Conservation (phyloP, 92 coral and sea anemone genomes). For the Umimayanthus chanpuru region DNA sequence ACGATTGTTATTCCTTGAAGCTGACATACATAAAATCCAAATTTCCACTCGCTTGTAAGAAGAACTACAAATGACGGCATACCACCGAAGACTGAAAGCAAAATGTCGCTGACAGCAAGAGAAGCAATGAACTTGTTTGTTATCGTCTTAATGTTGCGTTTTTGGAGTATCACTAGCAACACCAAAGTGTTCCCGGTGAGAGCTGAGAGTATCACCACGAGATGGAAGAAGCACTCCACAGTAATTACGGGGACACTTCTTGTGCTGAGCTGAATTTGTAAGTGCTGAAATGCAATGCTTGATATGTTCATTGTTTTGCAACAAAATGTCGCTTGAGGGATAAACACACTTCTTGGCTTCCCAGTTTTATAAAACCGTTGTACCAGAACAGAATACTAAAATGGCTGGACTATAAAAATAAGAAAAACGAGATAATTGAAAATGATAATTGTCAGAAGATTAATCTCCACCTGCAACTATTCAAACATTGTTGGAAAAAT, state of each 20-base stretch:
- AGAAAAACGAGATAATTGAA: too few relatives aligned
- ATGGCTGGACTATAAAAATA: too few relatives aligned
- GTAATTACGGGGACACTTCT: neutral
- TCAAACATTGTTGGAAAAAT: too few relatives aligned
- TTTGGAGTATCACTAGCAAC: neutral
- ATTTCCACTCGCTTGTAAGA: conserved; percentile 3
- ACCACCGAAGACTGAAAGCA: neutral
- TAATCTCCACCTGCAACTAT: too few relatives aligned
- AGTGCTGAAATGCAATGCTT: neutral
- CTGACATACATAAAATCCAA: neutral
- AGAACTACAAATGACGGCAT: neutral
- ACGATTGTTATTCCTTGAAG: conserved; percentile 10
- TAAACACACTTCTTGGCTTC: too few relatives aligned
- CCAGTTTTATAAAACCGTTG: too few relatives aligned
- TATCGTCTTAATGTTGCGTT: neutral
- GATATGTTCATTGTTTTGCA: neutral
- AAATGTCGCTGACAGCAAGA: neutral
- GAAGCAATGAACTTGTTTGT: conserved; percentile 6
- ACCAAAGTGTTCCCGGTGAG: neutral
- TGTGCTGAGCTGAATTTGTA: neutral
- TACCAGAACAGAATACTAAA: too few relatives aligned
- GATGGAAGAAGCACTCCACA: conserved; percentile 6
- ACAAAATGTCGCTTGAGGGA: neutral
- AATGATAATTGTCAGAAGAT: too few relatives aligned
- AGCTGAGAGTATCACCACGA: neutral